phyloP scores from a whole-genome alignment of 2,888 invertebrate genomes.

The Trilocha varians region DNA sequence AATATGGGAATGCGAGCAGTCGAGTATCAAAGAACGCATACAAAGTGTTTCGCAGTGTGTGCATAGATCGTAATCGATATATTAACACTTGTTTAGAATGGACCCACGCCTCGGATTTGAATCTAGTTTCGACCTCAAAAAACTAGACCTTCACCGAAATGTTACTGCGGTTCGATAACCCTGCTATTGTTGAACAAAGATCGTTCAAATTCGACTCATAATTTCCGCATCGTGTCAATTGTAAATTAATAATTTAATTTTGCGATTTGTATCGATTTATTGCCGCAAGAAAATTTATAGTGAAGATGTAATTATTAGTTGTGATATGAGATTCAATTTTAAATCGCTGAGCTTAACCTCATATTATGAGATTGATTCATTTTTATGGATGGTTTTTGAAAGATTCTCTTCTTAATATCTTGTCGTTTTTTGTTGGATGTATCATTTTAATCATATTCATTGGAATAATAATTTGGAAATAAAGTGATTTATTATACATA shows the following conservation, averaged over 20 bases:
- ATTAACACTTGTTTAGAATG: conserved; percentile 5
- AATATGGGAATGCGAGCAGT: no score
- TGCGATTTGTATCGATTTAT: conserved; percentile 42
- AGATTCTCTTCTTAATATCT: no score
- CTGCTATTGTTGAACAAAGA: conserved; percentile 55
- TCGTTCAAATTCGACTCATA: conserved; percentile 57
- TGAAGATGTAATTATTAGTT: conserved; percentile 22
- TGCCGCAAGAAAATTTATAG: conserved; percentile 30
- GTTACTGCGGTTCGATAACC: conserved; percentile 63
- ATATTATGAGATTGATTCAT: no score
- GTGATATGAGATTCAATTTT: conserved; percentile 1
- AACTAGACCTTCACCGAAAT: conserved; percentile 67
- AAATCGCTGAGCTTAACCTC: not conserved
- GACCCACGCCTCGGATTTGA: conserved; percentile 24
- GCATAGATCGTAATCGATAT: conserved; percentile 3
- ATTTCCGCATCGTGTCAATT: conserved; percentile 62
- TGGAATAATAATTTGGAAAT: no score
- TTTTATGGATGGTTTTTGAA: no score
- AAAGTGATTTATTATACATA: no score
- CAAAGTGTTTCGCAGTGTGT: not conserved
- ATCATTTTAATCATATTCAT: no score
- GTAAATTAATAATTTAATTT: conserved; percentile 55
- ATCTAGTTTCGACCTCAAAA: conserved; percentile 46
- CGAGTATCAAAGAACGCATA: not conserved
- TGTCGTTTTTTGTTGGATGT: no score